phyloP scores from a whole-genome alignment of 1,140 invertebrate genomes.

The Pantala flavescens region DNA sequence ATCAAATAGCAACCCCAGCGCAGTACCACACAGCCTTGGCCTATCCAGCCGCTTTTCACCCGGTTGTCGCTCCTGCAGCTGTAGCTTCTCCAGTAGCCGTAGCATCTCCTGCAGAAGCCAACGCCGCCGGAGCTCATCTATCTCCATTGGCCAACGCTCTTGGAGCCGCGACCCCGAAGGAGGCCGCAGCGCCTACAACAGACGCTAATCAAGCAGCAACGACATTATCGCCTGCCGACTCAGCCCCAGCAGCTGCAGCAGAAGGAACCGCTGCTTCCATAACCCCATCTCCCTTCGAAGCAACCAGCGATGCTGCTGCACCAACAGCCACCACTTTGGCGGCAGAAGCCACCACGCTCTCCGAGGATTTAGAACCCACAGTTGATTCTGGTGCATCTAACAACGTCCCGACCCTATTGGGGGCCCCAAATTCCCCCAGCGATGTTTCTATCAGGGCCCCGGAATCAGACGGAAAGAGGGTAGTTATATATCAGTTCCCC shows the following conservation, averaged over 20 bases:
- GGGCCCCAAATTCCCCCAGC: neutral
- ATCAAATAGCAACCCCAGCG: neutral
- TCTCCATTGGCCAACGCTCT: no score
- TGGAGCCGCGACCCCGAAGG: neutral
- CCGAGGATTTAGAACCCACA: neutral
- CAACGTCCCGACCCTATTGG: neutral
- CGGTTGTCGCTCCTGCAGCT: neutral
- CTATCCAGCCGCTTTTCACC: neutral
- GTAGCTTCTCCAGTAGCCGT: neutral
- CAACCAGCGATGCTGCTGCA: neutral
- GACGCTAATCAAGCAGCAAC: neutral
- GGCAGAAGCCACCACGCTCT: neutral
- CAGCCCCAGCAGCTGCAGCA: neutral
- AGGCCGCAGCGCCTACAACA: neutral
- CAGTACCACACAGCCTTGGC: neutral
- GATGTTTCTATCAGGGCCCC: neutral
- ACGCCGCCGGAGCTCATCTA: no score
- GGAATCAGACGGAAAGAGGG: neutral
- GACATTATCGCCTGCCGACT: neutral
- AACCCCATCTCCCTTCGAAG: neutral
- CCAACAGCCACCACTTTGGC: neutral
- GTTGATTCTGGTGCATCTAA: neutral
- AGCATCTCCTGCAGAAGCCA: neutral
- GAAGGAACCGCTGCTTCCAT: neutral
- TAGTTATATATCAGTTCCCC: constrained; percentile 12